phyloP scores from a whole-genome alignment of 2,113 vertebrate species.

The Sula dactylatra region DNA sequence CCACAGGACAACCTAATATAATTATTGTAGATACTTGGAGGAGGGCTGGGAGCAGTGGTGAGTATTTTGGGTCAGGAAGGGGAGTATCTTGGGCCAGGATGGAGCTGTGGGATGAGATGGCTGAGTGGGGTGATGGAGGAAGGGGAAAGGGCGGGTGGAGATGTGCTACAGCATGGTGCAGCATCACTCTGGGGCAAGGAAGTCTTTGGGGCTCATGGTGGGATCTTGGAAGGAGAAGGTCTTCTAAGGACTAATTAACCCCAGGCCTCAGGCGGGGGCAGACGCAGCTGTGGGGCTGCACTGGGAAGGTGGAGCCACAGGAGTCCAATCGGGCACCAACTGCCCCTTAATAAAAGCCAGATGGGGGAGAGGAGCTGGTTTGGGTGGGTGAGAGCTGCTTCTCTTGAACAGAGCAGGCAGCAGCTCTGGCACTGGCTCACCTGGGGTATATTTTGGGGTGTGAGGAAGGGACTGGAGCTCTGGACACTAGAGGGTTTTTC shows the following conservation, averaged over 20 bases:
- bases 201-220: background rate
- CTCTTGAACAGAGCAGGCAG: fast-evolving
- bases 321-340: background rate
- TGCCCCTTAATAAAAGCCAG: background rate
- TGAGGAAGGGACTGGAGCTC: background rate
- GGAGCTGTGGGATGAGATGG: background rate
- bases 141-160: background rate
- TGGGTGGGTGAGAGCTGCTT: background rate
- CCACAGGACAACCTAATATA: background rate
- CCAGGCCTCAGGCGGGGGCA: background rate
- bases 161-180: background rate
- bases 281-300: background rate
- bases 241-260: background rate
- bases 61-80: background rate
- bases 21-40: fast-evolving
- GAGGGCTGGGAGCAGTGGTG: background rate
- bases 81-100: background rate
- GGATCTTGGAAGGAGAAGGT: background rate
- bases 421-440: fast-evolving
- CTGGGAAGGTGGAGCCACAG: background rate
- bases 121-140: background rate
- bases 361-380: fast-evolving
- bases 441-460: fast-evolving
- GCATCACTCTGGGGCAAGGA: background rate
- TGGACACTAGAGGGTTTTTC: background rate